These are phyloP conservation scores for Melangyna quadrimaculata DNA, from an alignment of 2,888 invertebrate species.

Conservation along the genomic window DNA sequence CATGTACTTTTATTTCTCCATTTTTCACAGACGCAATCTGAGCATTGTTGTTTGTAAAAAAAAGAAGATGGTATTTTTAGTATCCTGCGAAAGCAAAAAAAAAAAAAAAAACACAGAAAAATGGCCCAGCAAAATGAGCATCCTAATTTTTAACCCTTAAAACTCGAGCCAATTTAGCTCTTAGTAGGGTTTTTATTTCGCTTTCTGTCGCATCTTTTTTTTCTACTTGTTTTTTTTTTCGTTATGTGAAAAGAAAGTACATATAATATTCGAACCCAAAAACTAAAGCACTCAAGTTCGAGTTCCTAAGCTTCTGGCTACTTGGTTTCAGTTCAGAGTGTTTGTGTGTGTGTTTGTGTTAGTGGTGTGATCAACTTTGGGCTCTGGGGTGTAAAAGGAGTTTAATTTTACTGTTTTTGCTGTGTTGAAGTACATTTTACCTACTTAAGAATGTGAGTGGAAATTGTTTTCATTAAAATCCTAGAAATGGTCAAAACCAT, in stretches of 20 bases:
- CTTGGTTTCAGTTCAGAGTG: background rate
- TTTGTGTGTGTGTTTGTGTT: background rate
- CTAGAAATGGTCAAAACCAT: conserved; percentile 45
- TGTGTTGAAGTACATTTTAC: conserved; percentile 36
- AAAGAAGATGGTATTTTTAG: conserved; percentile 43
- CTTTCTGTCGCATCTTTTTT: background rate
- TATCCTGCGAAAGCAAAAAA: conserved; percentile 38
- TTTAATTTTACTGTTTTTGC: conserved; percentile 49
- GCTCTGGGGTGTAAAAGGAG: conserved; percentile 1
- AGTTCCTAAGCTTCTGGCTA: conserved; percentile 22
- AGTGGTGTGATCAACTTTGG: conserved; percentile 22
- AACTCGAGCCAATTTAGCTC: conserved; percentile 56
- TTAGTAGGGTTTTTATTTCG: background rate
- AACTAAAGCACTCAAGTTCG: conserved; percentile 26
- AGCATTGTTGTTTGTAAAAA: background rate
- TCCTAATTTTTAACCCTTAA: conserved; percentile 52
- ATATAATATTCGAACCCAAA: background rate
- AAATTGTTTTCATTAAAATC: conserved; percentile 69
- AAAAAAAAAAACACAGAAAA: conserved; percentile 24
- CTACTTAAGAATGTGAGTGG: conserved; percentile 57
- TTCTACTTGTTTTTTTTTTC: background rate
- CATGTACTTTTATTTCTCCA: conserved; percentile 57
- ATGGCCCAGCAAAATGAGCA: conserved; percentile 31
- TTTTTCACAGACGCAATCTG: conserved; percentile 36
- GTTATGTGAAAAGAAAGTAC: background rate